Percentiles rank a stretch among this genome's conserved stretches.
These are phyloP conservation scores for Enteromius afrohamiltoni DNA, from an alignment of 2,797 vertebrate genomes.

Conservation along the genomic window DNA sequence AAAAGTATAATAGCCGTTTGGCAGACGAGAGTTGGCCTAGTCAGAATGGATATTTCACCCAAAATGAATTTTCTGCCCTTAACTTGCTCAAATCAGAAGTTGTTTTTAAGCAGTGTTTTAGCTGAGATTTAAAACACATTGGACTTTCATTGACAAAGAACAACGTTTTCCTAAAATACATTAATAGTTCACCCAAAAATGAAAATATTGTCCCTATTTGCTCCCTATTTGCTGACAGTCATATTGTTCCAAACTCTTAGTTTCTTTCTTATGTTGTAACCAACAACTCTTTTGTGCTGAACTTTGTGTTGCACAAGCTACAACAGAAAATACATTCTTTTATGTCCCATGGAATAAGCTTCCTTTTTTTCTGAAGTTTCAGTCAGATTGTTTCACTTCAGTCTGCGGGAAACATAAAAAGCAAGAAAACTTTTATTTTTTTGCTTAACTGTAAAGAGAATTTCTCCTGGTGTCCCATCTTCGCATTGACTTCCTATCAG, in stretches of 20 bases:
- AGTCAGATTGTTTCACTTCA: conserved; percentile 5
- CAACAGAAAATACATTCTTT: neutral
- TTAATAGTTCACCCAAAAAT: neutral
- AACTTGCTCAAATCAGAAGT: neutral
- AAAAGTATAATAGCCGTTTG: conserved; percentile 27
- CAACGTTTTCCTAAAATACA: neutral
- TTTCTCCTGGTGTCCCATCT: conserved; percentile 12
- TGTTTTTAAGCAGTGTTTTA: neutral
- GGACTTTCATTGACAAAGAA: neutral
- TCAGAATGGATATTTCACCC: neutral
- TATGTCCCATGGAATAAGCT: neutral
- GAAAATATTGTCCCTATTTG: neutral
- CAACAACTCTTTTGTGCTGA: neutral
- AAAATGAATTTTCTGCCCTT: neutral
- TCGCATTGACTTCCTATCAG: conserved; percentile 20
- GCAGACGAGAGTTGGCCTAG: conserved; percentile 9
- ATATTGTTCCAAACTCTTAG: neutral
- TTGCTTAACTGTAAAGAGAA: conserved; percentile 1
- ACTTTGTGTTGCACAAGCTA: neutral
- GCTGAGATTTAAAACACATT: neutral
- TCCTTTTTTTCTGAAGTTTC: neutral
- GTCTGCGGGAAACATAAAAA: conserved; percentile 5
- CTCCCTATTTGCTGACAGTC: neutral
- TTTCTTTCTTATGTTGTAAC: neutral
- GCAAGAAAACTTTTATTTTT: conserved; percentile 27